phyloP scores from a whole-genome alignment of 2,888 invertebrate genomes.

The Nymphalis urticae region DNA sequence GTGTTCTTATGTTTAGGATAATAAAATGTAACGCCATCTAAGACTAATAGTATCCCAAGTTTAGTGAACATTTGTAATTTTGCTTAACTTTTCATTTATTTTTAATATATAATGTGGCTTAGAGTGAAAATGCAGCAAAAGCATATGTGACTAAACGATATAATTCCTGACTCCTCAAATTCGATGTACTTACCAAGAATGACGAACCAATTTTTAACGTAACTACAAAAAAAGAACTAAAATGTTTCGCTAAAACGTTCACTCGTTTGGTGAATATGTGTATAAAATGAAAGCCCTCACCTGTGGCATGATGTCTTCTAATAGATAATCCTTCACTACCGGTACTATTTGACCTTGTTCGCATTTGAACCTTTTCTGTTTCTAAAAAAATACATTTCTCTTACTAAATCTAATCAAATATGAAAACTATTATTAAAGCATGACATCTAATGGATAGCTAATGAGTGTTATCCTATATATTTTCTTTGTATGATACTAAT shows the following conservation, averaged over 20 bases:
- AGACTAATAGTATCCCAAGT: constrained; percentile 23
- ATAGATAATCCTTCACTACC: constrained; percentile 81
- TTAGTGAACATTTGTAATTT: constrained; percentile 24
- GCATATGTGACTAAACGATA: constrained; percentile 29
- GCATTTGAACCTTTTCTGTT: constrained; percentile 79
- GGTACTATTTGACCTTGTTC: constrained; percentile 80
- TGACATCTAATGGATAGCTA: constrained; percentile 17
- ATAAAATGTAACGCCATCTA: constrained; percentile 36
- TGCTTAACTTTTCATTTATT: not conserved
- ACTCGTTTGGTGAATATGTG: not conserved
- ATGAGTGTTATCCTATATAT: constrained; percentile 1
- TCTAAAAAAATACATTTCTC: constrained; percentile 59
- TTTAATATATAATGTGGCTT: constrained; percentile 11
- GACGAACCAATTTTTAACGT: constrained; percentile 7
- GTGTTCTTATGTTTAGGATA: not conserved
- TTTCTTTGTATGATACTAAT: not conserved
- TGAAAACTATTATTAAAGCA: constrained; percentile 13
- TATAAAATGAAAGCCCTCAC: constrained; percentile 48
- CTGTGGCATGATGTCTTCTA: constrained; percentile 82
- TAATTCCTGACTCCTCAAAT: not conserved
- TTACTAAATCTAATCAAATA: constrained; percentile 32
- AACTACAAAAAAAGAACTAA: constrained; percentile 1
- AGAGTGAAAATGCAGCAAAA: constrained; percentile 44
- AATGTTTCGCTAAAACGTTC: constrained; percentile 4
- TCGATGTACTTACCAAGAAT: constrained; percentile 32